Evolutionary conservation across 2,113 vertebrate genomes (phyloP).

Genomic region (Himantopus leucocephalus): DNA sequence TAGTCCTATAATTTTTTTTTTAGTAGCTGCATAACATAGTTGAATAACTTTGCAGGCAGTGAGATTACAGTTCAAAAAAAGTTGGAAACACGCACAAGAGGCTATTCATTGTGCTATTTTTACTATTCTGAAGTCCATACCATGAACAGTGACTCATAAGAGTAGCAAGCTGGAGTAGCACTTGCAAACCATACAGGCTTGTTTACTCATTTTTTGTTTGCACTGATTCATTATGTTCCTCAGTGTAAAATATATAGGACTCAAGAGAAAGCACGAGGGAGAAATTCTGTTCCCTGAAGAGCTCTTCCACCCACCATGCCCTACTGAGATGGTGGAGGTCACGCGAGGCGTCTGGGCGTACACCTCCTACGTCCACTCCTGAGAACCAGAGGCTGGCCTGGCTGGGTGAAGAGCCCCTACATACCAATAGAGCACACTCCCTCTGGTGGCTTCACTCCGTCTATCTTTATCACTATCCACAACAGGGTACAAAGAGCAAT

Average conservation of each 20-base stretch:
- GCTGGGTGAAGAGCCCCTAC: not conserved
- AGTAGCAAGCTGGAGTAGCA: not conserved
- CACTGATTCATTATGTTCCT: not conserved
- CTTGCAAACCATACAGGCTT: not conserved
- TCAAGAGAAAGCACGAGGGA: not conserved
- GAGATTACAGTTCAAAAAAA: not conserved
- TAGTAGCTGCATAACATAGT: not conserved
- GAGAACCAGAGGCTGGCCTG: not conserved
- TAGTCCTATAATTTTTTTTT: not conserved
- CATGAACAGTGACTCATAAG: not conserved
- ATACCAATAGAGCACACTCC: not conserved
- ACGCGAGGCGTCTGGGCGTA: not conserved
- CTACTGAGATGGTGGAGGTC: not conserved
- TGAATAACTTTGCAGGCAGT: not conserved
- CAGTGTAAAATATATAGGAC: not conserved
- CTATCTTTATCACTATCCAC: not conserved
- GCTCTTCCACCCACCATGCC: not conserved
- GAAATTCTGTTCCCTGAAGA: not conserved
- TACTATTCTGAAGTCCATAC: not conserved
- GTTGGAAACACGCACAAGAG: not conserved
- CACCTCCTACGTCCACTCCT: not conserved
- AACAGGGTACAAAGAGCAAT: not conserved
- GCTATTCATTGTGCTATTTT: not conserved
- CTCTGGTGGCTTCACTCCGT: not conserved
- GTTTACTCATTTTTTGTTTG: not conserved